Conservation (phyloP, 2,113 vertebrate species). For the Notarius lentiginosus region DNA sequence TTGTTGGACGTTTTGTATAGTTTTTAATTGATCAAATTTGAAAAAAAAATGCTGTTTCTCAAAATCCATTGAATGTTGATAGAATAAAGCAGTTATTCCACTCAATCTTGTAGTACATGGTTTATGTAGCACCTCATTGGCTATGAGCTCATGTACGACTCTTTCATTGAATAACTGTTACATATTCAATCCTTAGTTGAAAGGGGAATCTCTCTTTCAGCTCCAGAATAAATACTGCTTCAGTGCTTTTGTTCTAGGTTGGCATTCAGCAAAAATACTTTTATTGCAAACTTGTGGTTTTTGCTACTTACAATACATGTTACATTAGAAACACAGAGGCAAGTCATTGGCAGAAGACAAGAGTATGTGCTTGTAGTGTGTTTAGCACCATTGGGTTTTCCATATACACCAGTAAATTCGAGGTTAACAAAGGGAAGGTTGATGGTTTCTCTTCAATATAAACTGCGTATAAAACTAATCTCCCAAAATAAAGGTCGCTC, state of each 20-base stretch:
- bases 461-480: slow-evolving; percentile 19
- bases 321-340: slow-evolving; percentile 38
- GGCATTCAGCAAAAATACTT: slow-evolving; percentile 40
- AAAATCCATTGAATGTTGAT: no score
- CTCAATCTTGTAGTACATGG: no score
- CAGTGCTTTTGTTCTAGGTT: slow-evolving; percentile 22
- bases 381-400: slow-evolving; percentile 70
- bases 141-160: no score
- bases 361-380: slow-evolving; percentile 38
- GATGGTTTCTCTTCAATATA: slow-evolving; percentile 35
- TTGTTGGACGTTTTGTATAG: no score
- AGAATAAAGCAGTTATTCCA: no score
- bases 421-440: slow-evolving; percentile 39
- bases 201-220: not conserved
- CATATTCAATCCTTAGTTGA: not conserved
- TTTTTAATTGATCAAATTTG: no score
- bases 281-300: slow-evolving; percentile 46
- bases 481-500: slow-evolving; percentile 23
- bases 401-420: slow-evolving; percentile 48
- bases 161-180: no score
- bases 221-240: not conserved
- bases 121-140: no score
- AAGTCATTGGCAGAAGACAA: slow-evolving; percentile 35
- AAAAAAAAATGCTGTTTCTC: no score
- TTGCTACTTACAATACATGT: slow-evolving; percentile 41